Evolutionary conservation across 2,113 vertebrate species (phyloP).

Genomic region (Pimephales promelas): DNA sequence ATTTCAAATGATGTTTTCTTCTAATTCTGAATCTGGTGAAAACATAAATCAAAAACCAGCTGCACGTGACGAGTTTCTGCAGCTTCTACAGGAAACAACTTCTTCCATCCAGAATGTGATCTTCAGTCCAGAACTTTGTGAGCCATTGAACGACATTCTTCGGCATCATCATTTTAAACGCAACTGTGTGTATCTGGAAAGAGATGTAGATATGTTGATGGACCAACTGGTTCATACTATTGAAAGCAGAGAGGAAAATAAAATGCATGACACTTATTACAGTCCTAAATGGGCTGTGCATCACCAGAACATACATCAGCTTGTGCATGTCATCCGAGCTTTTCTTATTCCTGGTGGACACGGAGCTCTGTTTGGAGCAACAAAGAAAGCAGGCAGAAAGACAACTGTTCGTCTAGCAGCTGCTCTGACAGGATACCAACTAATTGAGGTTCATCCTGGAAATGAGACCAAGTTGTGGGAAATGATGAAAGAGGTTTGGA

Average conservation of each 20-base stretch:
- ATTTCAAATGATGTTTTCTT: not conserved
- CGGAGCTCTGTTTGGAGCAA: constrained; percentile 69
- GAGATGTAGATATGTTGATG: constrained; percentile 62
- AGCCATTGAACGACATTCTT: not conserved
- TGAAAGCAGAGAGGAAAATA: constrained; percentile 56
- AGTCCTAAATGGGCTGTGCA: constrained; percentile 59
- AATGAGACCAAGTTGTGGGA: constrained; percentile 64
- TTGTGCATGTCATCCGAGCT: constrained; percentile 75
- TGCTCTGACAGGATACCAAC: constrained; percentile 60
- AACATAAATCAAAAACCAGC: not conserved
- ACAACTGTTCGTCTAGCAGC: constrained; percentile 75
- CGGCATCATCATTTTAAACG: constrained; percentile 49
- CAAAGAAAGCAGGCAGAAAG: constrained; percentile 76
- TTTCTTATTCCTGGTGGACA: constrained; percentile 78
- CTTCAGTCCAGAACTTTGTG: constrained; percentile 71
- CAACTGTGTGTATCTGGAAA: constrained; percentile 68
- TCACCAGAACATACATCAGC: constrained; percentile 70
- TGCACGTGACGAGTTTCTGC: constrained; percentile 38
- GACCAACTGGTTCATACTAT: constrained; percentile 63
- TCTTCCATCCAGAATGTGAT: constrained; percentile 56
- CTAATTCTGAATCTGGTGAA: not conserved
- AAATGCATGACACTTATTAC: not conserved
- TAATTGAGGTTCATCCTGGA: constrained; percentile 72
- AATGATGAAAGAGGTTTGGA: constrained; percentile 72
- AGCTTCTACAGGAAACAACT: constrained; percentile 59